Evolutionary conservation across 2,797 vertebrate genomes (phyloP), one percentile per base, ranked within the genome.

Genomic region (Manis pentadactyla): DNA sequence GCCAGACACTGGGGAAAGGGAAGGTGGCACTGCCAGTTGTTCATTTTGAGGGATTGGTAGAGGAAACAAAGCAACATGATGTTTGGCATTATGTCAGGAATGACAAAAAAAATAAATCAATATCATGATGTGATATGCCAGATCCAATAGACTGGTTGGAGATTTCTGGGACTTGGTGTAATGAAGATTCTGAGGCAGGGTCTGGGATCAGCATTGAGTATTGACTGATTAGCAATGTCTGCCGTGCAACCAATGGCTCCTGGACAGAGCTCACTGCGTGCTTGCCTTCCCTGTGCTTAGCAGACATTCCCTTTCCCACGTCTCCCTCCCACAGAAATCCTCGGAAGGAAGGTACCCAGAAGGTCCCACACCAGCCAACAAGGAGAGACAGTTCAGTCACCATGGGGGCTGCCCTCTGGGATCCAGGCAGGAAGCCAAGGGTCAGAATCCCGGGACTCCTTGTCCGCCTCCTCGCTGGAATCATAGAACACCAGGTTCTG

Each of bases 381-480:
- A 63, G 69, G 37, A 89, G 29, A 71, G 79, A 84, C 10, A 51
- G 46, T 31, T 42, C 55, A 93, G 86, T 98, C 83, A 98, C 98
- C 96, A 21, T 59, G 69, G 66, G 88, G 64, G 64, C 71, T 85
- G 74, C 71, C 69, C 37, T 97, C 87, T 34, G 85, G 37, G 34
- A 77, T 96, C 83, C 97, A 95, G 57, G 92, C 93, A 19, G 97
- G 96, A 73, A 98, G 97, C 98, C 98, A 98, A 66, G 97, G 98
- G 57, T 98, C 96, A 19, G 74, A 18, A 19, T 83, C 88, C 42
- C 68, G 63, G 25, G 46, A 53, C 49, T 96, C 91, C 61, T 96
- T 96, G 53, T 97, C 97, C 75, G 87, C 94, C 15, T 98, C 98
- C 46, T 98, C 96, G 3, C 95, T 95, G 59, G 98, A 98, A 53